A percentile compares a stretch with the other conserved stretches of the same genome.
These are phyloP conservation scores for Sebastiscus tertius DNA, from an alignment of 2,797 vertebrate species.

Conservation along the genomic window DNA sequence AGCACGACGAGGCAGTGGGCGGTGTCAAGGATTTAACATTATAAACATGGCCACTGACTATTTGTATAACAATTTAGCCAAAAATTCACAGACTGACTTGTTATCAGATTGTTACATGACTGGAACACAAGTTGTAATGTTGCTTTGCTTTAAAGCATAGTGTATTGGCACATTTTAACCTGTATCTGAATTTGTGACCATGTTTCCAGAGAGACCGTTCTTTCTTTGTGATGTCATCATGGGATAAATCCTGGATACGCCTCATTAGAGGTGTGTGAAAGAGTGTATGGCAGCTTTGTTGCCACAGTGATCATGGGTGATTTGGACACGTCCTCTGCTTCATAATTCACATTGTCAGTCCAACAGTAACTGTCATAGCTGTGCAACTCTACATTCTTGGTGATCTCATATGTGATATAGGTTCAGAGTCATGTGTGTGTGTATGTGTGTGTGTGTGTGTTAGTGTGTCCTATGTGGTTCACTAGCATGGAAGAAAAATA, in stretches of 20 bases:
- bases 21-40: slow-evolving; percentile 79
- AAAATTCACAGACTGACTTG: background rate
- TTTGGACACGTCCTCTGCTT: slow-evolving; percentile 16
- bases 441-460: background rate
- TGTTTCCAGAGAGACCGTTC: background rate
- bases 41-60: background rate
- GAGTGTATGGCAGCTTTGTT: slow-evolving; percentile 27
- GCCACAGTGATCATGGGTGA: slow-evolving; percentile 4
- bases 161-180: background rate
- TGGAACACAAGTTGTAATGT: background rate
- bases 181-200: background rate
- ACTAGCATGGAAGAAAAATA: slow-evolving; percentile 43
- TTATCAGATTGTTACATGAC: slow-evolving; percentile 5
- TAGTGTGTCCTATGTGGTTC: slow-evolving; percentile 31
- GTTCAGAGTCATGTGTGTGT: background rate
- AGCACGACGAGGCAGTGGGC: slow-evolving; percentile 89
- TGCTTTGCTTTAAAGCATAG: background rate
- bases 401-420: slow-evolving; percentile 29
- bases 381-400: slow-evolving; percentile 19
- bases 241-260: slow-evolving; percentile 5
- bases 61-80: background rate
- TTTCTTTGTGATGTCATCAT: slow-evolving; percentile 11
- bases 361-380: slow-evolving; percentile 27
- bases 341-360: slow-evolving; percentile 41
- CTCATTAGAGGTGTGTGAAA: slow-evolving; percentile 14